A percentile compares a stretch with the other conserved stretches of the same genome.
phyloP scores from a whole-genome alignment of 1,140 invertebrate species.

The Linepithema humile region DNA sequence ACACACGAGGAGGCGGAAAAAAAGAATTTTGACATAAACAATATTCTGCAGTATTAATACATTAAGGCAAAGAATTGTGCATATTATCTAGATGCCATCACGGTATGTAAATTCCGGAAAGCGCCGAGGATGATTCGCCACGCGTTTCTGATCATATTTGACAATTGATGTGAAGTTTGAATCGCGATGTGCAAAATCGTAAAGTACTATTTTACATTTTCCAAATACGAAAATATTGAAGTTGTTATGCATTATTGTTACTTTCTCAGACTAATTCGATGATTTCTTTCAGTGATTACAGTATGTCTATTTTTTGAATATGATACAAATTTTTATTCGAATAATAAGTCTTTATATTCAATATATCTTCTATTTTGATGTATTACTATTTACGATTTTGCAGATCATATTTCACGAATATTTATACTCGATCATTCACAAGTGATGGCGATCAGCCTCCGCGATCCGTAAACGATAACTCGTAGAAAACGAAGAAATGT shows the following conservation, averaged over 20 bases:
- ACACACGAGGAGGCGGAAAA: constrained; percentile 5
- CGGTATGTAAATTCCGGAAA: constrained; percentile 51
- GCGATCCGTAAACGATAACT: constrained; percentile 1
- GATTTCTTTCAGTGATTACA: not conserved
- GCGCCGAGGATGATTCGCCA: constrained; percentile 52
- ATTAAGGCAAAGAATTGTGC: constrained; percentile 77
- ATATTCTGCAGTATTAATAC: constrained; percentile 83
- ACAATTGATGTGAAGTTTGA: constrained; percentile 2
- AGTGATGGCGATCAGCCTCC: constrained; percentile 43
- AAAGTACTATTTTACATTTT: not conserved
- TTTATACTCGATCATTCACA: not conserved
- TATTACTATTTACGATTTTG: constrained; percentile 12
- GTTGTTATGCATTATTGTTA: not conserved
- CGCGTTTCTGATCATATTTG: not conserved
- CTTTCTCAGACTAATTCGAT: not conserved
- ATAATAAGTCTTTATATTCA: not conserved
- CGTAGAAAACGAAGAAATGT: constrained; percentile 65
- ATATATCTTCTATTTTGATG: not conserved
- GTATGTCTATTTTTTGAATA: too few species aligned
- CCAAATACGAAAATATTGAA: not conserved
- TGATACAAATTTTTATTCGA: not conserved
- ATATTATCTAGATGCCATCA: constrained; percentile 66
- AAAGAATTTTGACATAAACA: constrained; percentile 70
- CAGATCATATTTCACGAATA: not conserved
- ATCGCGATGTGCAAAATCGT: constrained; percentile 27